These are phyloP conservation scores for Mustelus asterias DNA, from an alignment of 2,113 vertebrate species.

Conservation along the genomic window DNA sequence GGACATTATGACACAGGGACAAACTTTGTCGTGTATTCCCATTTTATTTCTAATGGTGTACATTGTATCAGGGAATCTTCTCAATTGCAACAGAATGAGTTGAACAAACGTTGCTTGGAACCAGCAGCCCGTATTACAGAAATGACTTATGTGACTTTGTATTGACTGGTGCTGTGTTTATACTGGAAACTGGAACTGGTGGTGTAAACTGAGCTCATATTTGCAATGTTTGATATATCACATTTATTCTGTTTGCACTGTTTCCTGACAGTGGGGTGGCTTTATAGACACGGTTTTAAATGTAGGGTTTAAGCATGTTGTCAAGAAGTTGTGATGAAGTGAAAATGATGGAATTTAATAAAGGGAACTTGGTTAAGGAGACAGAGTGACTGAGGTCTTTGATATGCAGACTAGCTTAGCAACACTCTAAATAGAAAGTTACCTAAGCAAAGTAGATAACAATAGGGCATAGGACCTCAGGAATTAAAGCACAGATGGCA, in stretches of 20 bases:
- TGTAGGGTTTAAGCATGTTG: neutral
- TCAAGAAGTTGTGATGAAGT: too few species aligned
- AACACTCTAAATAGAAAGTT: too few species aligned
- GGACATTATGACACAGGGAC: neutral
- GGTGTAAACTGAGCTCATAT: neutral
- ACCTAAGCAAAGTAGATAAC: too few species aligned
- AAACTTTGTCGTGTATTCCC: constrained; percentile 15
- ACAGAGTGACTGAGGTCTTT: too few species aligned
- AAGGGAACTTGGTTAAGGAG: too few species aligned
- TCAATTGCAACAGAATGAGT: neutral
- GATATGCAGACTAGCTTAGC: too few species aligned
- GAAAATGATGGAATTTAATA: too few species aligned
- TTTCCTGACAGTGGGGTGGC: neutral
- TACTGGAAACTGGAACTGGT: neutral
- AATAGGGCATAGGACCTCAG: too few species aligned
- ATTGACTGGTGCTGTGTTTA: neutral
- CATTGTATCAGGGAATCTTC: neutral
- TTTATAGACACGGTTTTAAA: neutral
- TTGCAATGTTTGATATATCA: neutral
- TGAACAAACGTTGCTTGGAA: neutral
- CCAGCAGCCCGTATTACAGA: neutral
- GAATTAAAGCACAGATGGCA: too few species aligned
- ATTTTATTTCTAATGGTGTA: neutral
- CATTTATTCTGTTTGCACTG: neutral
- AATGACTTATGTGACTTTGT: neutral